phyloP scores from a whole-genome alignment of 2,113 vertebrate species.

The Rhynchomys soricoides region DNA sequence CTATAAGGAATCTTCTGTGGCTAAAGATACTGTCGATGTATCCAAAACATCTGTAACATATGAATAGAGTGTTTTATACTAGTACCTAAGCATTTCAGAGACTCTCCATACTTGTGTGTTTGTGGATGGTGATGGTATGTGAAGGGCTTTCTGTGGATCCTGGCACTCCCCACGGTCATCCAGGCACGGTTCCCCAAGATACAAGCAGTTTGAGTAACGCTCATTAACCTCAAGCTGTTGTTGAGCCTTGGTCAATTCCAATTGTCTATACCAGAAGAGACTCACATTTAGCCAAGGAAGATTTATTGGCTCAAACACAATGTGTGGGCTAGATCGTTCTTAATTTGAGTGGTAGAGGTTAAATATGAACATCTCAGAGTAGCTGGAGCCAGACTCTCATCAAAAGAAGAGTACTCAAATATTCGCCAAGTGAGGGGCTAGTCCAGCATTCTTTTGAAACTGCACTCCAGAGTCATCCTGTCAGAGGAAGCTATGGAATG shows the following conservation, averaged over 20 bases:
- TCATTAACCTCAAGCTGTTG: neutral
- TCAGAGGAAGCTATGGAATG: constrained; percentile 73
- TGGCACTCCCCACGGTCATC: neutral
- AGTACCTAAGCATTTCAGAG: neutral
- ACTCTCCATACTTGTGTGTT: neutral
- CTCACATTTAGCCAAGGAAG: constrained; percentile 36
- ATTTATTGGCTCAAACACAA: constrained; percentile 35
- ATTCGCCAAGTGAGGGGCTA: constrained; percentile 74
- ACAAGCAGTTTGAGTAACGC: neutral
- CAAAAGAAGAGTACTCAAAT: constrained; percentile 64
- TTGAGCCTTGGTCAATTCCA: neutral
- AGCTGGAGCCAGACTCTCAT: constrained; percentile 71
- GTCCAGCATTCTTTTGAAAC: constrained; percentile 77
- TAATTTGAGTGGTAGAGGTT: constrained; percentile 63
- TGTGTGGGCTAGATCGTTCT: constrained; percentile 39
- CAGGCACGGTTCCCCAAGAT: neutral
- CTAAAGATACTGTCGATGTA: neutral
- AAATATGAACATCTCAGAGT: constrained; percentile 68
- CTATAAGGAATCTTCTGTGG: neutral
- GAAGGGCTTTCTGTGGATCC: neutral
- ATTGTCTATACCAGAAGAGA: constrained; percentile 10
- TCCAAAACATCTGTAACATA: neutral
- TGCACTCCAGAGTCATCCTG: constrained; percentile 77
- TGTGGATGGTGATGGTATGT: neutral
- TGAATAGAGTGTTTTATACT: neutral